Base-by-base conservation (phyloP, 2,797 vertebrate species). In the Sebastes dallii region DNA sequence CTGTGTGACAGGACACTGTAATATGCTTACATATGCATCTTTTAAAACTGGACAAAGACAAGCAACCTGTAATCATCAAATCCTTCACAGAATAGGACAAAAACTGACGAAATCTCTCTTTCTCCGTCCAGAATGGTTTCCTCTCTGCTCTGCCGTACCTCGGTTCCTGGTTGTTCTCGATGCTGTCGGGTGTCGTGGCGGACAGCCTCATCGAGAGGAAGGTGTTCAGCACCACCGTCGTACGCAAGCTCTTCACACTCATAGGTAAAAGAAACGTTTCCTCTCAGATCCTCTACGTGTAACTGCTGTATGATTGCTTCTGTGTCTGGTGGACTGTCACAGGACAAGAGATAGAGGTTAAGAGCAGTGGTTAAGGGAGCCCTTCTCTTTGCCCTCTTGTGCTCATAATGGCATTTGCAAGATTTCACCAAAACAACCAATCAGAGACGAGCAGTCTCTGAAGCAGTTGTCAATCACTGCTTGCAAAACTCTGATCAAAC, bases 141-240 rank as follows among this genome's bases (percentile, higher is more conserved):
- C 95, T 98, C 34, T 97, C 97, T 0, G 95, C 96, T 14, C 82
- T 98, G 89, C 97, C 97, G 4, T 98, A 96, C 74, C 36, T 97
- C 18, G 96, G 95, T 0, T 91, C 85, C 54, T 93, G 93, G 90
- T 25, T 95, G 22, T 72, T 94, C 8, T 87, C 94, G 0, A 67
- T 90, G 9, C 10, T 94, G 20, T 93, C 96, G 0, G 97, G 96
- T 7, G 81, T 96, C 30, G 9, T 88, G 4, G 97, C 97, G 0
- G 97, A 98, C 86, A 39, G 66, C 52, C 95, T 97, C 67, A 94
- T 97, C 25, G 95, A 95, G 92, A 94, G 76, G 85, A 88, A 65
- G 30, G 74, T 95, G 50, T 90, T 97, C 78, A 94, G 95, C 66
- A n/a, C 96, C 88, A 95, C 96, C 8, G 68, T 83, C 0, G 90